A percentile compares a stretch with the other conserved stretches of the same genome.
Conservation (phyloP, 2,888 invertebrate genomes). For the Lepidocyrtinus sp. region DNA sequence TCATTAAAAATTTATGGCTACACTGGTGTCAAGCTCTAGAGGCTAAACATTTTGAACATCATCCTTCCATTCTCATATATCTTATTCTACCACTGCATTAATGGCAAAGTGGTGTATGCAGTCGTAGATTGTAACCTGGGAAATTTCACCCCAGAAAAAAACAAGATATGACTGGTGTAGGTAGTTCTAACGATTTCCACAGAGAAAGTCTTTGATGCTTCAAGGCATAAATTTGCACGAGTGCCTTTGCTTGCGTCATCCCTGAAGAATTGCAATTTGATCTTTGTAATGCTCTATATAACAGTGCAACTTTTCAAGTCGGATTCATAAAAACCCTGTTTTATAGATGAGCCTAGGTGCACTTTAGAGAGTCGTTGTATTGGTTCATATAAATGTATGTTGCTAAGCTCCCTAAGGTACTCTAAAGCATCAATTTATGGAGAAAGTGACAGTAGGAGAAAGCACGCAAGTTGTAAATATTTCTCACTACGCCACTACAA, state of each 20-base stretch:
- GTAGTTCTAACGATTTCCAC: too few species aligned
- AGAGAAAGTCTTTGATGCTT: slow-evolving; percentile 10
- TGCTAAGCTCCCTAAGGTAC: too few species aligned
- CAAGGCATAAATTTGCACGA: slow-evolving; percentile 25
- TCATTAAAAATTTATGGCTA: slow-evolving; percentile 57
- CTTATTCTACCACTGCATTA: neutral
- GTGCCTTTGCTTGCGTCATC: slow-evolving; percentile 23
- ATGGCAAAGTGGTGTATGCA: neutral
- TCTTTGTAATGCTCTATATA: slow-evolving; percentile 14
- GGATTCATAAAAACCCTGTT: slow-evolving; percentile 8
- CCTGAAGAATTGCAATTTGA: slow-evolving; percentile 17
- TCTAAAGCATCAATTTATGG: too few species aligned
- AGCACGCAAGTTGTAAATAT: neutral
- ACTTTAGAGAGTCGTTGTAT: too few species aligned
- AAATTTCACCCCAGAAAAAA: neutral
- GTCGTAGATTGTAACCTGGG: neutral
- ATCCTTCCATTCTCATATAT: neutral
- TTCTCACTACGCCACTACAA: neutral
- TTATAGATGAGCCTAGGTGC: too few species aligned
- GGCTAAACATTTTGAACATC: neutral
- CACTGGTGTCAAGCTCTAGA: slow-evolving; percentile 26
- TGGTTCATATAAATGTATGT: too few species aligned
- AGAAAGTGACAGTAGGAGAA: too few species aligned
- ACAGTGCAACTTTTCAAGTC: slow-evolving; percentile 4
- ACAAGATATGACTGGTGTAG: neutral